phyloP scores from a whole-genome alignment of 2,113 vertebrate species.

The Clarias gariepinus region DNA sequence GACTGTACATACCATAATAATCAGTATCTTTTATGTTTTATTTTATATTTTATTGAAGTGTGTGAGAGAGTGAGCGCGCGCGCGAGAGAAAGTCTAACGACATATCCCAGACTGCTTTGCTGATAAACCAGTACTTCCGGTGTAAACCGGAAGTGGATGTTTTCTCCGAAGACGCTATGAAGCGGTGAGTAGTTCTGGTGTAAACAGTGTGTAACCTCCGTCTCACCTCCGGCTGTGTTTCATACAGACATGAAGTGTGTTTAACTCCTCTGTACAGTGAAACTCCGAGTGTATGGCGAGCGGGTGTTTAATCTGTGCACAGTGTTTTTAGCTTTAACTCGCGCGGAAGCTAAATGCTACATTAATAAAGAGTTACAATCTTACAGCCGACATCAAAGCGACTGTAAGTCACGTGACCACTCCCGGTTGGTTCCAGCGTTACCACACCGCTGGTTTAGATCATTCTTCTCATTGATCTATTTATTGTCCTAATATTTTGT shows the following conservation, averaged over 20 bases:
- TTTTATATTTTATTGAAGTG: no score
- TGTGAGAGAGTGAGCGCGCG: no score
- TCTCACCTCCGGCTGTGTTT: neutral
- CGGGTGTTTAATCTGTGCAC: neutral
- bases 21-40: neutral
- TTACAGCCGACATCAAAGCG: no score
- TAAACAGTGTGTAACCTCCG: neutral
- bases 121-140: constrained; percentile 29
- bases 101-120: constrained; percentile 66
- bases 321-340: neutral
- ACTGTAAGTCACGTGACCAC: neutral
- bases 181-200: constrained; percentile 63
- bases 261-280: neutral
- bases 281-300: neutral
- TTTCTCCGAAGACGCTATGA: constrained; percentile 57
- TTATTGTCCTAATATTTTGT: neutral
- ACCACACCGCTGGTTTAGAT: neutral
- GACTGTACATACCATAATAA: neutral
- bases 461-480: neutral
- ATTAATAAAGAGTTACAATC: neutral
- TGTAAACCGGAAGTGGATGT: constrained; percentile 41
- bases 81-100: constrained; percentile 45
- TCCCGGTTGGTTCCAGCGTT: neutral
- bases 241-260: neutral
- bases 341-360: neutral